Evolutionary conservation across 2,888 invertebrate genomes (phyloP).

Genomic region (Napeogenes inachia): DNA sequence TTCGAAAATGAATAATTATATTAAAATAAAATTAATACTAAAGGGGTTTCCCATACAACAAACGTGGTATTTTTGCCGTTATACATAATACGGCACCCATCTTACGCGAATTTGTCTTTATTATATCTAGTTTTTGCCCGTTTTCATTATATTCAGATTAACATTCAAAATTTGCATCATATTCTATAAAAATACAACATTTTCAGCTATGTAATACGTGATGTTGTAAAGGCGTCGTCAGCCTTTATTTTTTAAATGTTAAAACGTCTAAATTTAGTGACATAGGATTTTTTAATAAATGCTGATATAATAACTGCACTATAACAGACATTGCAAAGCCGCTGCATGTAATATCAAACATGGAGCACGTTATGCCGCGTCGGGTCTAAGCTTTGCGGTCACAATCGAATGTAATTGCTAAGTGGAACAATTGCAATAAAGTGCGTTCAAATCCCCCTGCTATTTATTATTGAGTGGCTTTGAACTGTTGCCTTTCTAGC

Average conservation of each 20-base stretch:
- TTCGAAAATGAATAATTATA: no score
- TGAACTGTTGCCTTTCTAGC: background rate
- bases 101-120: no score
- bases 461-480: conserved; percentile 3
- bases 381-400: conserved; percentile 1
- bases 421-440: conserved; percentile 7
- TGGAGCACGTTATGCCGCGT: background rate
- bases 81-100: background rate
- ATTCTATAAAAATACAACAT: background rate
- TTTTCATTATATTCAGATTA: background rate
- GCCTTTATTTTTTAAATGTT: no score
- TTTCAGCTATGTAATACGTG: no score
- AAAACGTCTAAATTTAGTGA: background rate
- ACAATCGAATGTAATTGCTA: conserved; percentile 1
- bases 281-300: background rate
- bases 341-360: background rate
- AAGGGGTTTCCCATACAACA: no score
- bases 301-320: background rate
- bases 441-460: conserved; percentile 3
- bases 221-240: no score
- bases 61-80: background rate
- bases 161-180: background rate
- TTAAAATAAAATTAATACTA: no score
- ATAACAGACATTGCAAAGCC: background rate
- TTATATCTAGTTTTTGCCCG: no score